These are phyloP conservation scores for Rotaria sp. DNA, from an alignment of 2,888 invertebrate species.

Conservation along the genomic window DNA sequence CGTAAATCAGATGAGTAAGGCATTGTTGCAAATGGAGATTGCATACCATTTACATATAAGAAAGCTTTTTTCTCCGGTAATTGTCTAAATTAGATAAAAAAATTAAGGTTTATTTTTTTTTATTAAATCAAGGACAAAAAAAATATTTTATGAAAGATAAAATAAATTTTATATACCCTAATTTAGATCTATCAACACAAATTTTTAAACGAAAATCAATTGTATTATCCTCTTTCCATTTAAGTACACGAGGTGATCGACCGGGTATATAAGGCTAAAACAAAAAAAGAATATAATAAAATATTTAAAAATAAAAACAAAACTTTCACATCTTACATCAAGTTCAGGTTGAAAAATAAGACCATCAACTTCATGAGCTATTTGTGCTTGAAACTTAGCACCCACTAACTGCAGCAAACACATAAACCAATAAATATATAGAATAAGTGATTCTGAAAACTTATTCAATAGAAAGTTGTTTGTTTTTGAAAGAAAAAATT, in stretches of 20 bases:
- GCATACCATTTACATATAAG: slow-evolving; percentile 67
- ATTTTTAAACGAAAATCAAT: slow-evolving; percentile 88
- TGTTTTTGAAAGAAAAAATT: no score
- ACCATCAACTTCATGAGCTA: slow-evolving; percentile 92
- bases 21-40: slow-evolving; percentile 67
- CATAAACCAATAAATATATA: not conserved
- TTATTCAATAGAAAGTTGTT: no score
- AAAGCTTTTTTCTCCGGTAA: slow-evolving; percentile 63
- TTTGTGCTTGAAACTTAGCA: slow-evolving; percentile 65
- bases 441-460: no score
- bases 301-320: not conserved
- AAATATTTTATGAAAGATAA: not conserved
- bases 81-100: slow-evolving; percentile 59
- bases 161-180: slow-evolving; percentile 49
- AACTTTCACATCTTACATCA: slow-evolving; percentile 60
- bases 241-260: slow-evolving; percentile 73
- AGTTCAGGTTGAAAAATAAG: slow-evolving; percentile 87
- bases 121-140: not conserved
- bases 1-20: not conserved
- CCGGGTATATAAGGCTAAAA: slow-evolving; percentile 73
- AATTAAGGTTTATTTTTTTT: no score
- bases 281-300: not conserved
- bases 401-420: not conserved
- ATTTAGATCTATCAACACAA: slow-evolving; percentile 57
- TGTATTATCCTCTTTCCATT: slow-evolving; percentile 97